Conservation (phyloP, 2,888 invertebrate genomes). For the Pristionchus exspectatus region DNA sequence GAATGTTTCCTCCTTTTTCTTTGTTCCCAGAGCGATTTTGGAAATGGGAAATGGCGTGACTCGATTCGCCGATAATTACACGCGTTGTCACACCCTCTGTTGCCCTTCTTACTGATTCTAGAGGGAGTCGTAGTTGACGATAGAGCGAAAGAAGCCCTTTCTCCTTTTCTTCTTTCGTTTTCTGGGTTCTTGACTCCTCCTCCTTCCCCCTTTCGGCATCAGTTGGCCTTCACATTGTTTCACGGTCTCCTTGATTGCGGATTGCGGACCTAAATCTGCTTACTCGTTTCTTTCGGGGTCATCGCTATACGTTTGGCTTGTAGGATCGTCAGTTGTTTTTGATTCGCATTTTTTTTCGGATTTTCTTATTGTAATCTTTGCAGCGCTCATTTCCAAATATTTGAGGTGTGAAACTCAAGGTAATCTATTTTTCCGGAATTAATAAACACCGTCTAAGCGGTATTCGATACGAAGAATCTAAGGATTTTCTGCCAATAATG, state of each 20-base stretch:
- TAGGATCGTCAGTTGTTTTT: background rate
- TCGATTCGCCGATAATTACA: no score
- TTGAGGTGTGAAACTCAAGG: background rate
- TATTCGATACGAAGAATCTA: no score
- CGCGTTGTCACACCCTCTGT: background rate
- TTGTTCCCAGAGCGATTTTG: no score
- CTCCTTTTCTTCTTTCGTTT: slow-evolving; percentile 43
- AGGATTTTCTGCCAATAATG: background rate
- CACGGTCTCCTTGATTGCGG: background rate
- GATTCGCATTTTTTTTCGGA: background rate
- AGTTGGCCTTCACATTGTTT: background rate
- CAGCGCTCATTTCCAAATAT: background rate
- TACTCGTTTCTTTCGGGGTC: background rate
- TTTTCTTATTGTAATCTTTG: background rate
- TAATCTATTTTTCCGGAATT: background rate
- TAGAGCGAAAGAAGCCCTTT: background rate
- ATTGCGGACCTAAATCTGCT: background rate
- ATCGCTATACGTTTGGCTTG: no score
- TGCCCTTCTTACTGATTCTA: slow-evolving; percentile 20
- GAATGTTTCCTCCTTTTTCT: no score
- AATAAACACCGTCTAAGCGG: no score
- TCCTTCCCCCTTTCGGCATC: background rate
- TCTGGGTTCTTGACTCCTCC: background rate
- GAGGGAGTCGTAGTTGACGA: background rate
- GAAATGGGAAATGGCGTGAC: no score